Evolutionary conservation across 2,888 invertebrate genomes (phyloP), one percentile per base, ranked within the genome.

Genomic region (Pinctada fucata): DNA sequence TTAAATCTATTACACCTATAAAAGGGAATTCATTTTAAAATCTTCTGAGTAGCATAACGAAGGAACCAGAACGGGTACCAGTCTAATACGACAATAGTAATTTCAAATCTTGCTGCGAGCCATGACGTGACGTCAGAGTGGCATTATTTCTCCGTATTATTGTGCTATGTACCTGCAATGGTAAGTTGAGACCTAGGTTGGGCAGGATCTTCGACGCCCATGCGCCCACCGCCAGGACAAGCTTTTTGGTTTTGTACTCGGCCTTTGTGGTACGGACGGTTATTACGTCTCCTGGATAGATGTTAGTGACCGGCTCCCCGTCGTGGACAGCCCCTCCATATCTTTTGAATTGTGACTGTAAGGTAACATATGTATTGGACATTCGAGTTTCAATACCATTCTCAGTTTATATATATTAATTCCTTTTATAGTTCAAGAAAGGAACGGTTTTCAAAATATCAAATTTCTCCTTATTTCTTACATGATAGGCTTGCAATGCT

Each of bases 181-280:
- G 92, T 3, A 91, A 79, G 58, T 86, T 73, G 5, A 91, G 73
- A 3, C 88, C 90, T 6, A 91, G 83, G 13, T 82, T 84, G 47
- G 84, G 78, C 16, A 88, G 69, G 10, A 92, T 76, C 63, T 83
- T 82, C 0, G 81, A 80, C 0, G 92, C 86, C 92, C 92, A 92
- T 0, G 92, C 87, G 3, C 92, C 92, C 0, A 91, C 86, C 3
- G 91, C 85, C 45, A 92, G 75, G 50, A 91, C 90, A 2, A 92
- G 76, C 73, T 84, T 90, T 47, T 75, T 74, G 8, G 88, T 83
- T 64, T 65, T 79, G 81, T 90, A 90, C 2, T 67, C 67, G 2
- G 83, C 83, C 51, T 84, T 86, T 5, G 77, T 78, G 2, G 90
- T 90, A 45, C 76, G 79, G 6, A 90, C 81, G 1, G 81, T 82